Evolutionary conservation across 2,113 vertebrate genomes (phyloP).

Genomic region (Hydrolagus affinis): DNA sequence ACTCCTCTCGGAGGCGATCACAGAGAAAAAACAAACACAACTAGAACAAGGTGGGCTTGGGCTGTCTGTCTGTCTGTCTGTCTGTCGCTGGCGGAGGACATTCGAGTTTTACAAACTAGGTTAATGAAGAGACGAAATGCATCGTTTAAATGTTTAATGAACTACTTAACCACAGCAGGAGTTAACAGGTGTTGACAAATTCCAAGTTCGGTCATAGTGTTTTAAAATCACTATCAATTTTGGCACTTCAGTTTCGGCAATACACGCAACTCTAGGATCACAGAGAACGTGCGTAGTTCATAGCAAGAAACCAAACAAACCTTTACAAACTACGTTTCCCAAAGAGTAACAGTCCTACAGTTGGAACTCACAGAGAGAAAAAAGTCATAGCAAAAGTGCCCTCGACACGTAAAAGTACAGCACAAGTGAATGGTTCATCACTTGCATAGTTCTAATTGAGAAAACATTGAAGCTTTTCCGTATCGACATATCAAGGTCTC

Average conservation of each 20-base stretch:
- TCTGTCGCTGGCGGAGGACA: neutral
- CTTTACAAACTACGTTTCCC: constrained; percentile 5
- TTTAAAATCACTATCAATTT: constrained; percentile 15
- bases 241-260: constrained; percentile 15
- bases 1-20: neutral
- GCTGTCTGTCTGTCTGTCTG: no score
- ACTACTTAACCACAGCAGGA: constrained; percentile 16
- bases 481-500: neutral
- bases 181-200: constrained; percentile 6
- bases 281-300: neutral
- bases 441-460: constrained; percentile 27
- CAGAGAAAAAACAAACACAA: neutral
- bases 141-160: constrained; percentile 18
- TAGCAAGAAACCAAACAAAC: neutral
- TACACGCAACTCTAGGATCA: neutral
- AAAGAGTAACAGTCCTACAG: neutral
- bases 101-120: neutral
- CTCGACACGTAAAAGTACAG: neutral
- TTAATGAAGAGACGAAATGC: neutral
- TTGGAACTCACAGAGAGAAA: neutral
- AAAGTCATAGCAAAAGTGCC: neutral
- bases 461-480: constrained; percentile 23
- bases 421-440: constrained; percentile 8
- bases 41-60: neutral
- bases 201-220: constrained; percentile 21